phyloP scores from a whole-genome alignment of 2,113 vertebrate genomes.

The Stegostoma tigrinum region DNA sequence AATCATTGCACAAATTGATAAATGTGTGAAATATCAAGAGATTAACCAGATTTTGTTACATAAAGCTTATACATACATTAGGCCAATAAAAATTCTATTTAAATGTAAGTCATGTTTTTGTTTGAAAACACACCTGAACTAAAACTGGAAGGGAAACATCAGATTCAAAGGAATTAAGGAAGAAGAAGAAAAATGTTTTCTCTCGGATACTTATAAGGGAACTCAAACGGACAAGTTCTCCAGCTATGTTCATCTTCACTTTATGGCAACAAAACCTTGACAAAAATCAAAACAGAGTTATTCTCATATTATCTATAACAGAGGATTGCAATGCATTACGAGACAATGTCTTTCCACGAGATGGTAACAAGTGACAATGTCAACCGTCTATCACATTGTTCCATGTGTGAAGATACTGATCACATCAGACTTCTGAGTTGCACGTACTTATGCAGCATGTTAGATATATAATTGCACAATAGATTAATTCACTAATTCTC shows the following conservation, averaged over 20 bases:
- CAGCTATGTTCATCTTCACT: constrained; percentile 31
- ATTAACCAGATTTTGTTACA: background rate
- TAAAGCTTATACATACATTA: background rate
- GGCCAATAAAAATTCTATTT: background rate
- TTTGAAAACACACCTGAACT: background rate
- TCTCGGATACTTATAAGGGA: background rate
- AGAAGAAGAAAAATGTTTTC: constrained; percentile 27
- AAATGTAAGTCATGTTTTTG: background rate
- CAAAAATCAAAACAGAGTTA: background rate
- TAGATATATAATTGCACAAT: background rate
- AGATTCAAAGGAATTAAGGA: constrained; percentile 29
- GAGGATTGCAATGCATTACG: background rate
- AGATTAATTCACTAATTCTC: background rate
- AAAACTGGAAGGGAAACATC: constrained; percentile 20
- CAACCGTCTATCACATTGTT: background rate
- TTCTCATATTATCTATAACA: background rate
- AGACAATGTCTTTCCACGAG: too few relatives aligned
- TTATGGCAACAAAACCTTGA: background rate
- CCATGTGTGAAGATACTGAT: background rate
- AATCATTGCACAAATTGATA: background rate
- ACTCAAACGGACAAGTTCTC: constrained; percentile 21
- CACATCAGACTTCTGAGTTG: background rate
- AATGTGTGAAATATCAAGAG: background rate
- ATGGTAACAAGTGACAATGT: background rate
- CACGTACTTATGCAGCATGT: background rate